Conservation (phyloP, 2,113 vertebrate species). For the Sarotherodon lohbergeri region DNA sequence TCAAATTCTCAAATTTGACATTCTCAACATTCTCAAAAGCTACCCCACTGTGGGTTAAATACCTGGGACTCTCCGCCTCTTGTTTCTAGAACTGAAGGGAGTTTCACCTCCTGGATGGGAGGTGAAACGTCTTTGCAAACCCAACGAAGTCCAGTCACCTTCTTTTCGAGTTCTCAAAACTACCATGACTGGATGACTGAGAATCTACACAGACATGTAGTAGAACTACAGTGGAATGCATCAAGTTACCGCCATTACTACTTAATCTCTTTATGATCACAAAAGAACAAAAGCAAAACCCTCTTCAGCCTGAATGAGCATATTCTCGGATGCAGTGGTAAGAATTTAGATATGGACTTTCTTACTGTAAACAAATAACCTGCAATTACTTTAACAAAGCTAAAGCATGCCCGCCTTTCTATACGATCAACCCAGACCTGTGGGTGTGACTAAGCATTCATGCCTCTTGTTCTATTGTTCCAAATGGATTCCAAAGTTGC, state of each 20-base stretch:
- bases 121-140: neutral
- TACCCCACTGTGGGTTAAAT: neutral
- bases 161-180: neutral
- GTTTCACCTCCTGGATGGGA: neutral
- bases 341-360: neutral
- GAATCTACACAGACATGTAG: neutral
- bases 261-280: neutral
- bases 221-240: neutral
- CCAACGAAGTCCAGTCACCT: neutral
- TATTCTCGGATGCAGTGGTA: neutral
- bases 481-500: neutral
- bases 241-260: neutral
- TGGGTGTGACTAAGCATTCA: neutral
- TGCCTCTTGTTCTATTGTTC: neutral
- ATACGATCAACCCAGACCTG: neutral
- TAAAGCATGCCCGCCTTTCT: neutral
- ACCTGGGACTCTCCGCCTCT: rapidly evolving
- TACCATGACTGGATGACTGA: neutral
- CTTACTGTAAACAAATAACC: neutral
- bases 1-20: neutral
- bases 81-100: neutral
- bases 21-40: neutral
- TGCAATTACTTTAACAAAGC: neutral
- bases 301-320: neutral
- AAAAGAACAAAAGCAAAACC: neutral